Percentiles rank a stretch among this genome's conserved stretches.
Conservation (phyloP, 1,140 invertebrate genomes). For the Lepidurus couesii region DNA sequence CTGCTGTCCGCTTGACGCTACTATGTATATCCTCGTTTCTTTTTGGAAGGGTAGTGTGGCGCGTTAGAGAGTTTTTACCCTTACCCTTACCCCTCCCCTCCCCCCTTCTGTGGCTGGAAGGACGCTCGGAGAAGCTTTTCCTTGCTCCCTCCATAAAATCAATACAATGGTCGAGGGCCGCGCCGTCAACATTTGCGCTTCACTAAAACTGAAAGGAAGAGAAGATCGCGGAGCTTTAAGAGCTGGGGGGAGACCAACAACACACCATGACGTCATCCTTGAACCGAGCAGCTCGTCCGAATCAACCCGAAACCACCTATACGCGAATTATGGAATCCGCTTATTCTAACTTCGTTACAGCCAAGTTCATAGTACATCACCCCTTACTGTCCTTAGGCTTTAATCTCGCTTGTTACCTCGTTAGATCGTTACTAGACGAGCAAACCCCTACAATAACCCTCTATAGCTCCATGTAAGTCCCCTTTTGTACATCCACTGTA, state of each 20-base stretch:
- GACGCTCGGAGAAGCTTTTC: slow-evolving; percentile 7
- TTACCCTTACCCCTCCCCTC: neutral
- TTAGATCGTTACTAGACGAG: neutral
- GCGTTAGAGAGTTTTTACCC: neutral
- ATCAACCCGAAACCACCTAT: neutral
- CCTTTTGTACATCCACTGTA: neutral
- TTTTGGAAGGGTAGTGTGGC: neutral
- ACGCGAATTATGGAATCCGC: slow-evolving; percentile 1
- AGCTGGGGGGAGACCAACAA: neutral
- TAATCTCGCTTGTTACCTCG: slow-evolving; percentile 4
- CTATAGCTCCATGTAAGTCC: neutral
- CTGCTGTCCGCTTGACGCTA: neutral
- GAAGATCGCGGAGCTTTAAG: slow-evolving; percentile 7
- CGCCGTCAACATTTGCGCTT: slow-evolving; percentile 20
- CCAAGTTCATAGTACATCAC: neutral
- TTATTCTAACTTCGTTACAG: slow-evolving; percentile 8
- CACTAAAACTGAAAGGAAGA: slow-evolving; percentile 3
- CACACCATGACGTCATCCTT: neutral
- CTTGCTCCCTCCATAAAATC: slow-evolving; percentile 4
- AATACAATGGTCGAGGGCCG: slow-evolving; percentile 10
- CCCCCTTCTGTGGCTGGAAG: neutral
- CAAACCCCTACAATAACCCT: neutral
- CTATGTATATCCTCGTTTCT: slow-evolving; percentile 1
- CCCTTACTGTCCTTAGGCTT: neutral
- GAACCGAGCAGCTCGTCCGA: neutral